Evolutionary conservation across 2,888 invertebrate genomes (phyloP).

Genomic region (Lottia gigantea): DNA sequence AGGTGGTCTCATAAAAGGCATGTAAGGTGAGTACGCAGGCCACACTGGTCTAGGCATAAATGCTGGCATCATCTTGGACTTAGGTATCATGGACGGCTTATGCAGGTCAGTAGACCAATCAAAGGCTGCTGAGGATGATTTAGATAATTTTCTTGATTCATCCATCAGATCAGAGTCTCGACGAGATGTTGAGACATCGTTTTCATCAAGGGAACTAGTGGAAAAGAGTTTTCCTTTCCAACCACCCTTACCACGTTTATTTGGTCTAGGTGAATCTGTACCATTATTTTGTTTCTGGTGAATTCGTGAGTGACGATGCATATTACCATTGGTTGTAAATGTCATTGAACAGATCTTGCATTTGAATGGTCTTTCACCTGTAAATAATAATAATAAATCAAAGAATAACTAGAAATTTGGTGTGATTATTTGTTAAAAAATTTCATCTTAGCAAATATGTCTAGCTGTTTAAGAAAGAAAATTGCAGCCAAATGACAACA

Average conservation of each 20-base stretch:
- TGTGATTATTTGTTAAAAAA: too few species aligned
- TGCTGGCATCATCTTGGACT: neutral
- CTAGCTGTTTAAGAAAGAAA: too few species aligned
- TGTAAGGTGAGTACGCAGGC: neutral
- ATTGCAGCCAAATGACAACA: too few species aligned
- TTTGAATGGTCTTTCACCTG: conserved; percentile 82
- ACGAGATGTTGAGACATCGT: neutral
- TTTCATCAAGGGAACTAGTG: neutral
- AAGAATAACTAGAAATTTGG: too few species aligned
- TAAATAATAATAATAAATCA: conserved; percentile 14
- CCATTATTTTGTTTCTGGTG: conserved; percentile 70
- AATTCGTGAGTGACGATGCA: conserved; percentile 85
- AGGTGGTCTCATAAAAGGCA: conserved; percentile 5
- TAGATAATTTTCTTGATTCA: neutral
- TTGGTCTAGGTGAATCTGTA: neutral
- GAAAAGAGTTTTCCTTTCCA: conserved; percentile 3
- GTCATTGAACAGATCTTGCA: conserved; percentile 83
- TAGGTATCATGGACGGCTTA: neutral
- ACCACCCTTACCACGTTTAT: neutral
- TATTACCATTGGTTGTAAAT: conserved; percentile 87
- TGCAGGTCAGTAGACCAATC: neutral
- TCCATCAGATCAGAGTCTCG: neutral
- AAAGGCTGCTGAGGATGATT: neutral
- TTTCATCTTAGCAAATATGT: too few species aligned
- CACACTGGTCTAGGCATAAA: neutral